Evolutionary conservation across 2,888 invertebrate genomes (phyloP), one percentile per base, ranked within the genome.

Genomic region (Helobdella robusta): DNA sequence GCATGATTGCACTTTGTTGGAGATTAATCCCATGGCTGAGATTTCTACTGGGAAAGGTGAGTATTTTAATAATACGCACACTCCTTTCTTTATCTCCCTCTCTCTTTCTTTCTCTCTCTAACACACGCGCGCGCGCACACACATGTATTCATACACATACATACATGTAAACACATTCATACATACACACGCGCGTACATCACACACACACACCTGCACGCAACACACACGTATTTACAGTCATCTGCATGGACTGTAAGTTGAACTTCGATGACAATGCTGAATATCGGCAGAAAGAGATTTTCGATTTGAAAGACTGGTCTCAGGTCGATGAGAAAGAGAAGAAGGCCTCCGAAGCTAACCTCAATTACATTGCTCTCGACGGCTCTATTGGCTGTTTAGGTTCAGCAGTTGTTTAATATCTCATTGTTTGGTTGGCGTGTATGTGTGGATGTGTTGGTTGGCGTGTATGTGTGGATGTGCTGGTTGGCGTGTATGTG

Each of bases 211-310:
- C 50, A 50, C 6, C 50, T 23, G 4, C 50, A 50, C 50, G 4
- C n/a, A 5, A 5, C n/a, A 50, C 50, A n/a, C n/a, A 20, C 20
- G n/a, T 30, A 20, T 25, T 34, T 59, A 6, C 61, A 92, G 92
- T 88, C 78, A 91, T 87, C 79, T 91, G 92, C 73, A 83, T 95
- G 79, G 94, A 95, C 81, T 92, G 92, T 71, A 95, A 95, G 79
- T 87, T 93, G 79, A 85, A 91, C 74, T 93, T 94, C 77, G 94
- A 95, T 76, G 93, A 93, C 81, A 95, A 94, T 76, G 89, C 93
- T 0, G 87, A 88, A 67, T 94, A 87, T 80, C 85, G 94, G 69
- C 94, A 95, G 79, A 87, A 91, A 77, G 87, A 75, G 66, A 81
- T 95, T 60, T 94, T 93, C 75, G 84, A 81, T 0, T 79, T 87